phyloP scores from a whole-genome alignment of 2,888 invertebrate genomes.

The Campaea margaritaria region DNA sequence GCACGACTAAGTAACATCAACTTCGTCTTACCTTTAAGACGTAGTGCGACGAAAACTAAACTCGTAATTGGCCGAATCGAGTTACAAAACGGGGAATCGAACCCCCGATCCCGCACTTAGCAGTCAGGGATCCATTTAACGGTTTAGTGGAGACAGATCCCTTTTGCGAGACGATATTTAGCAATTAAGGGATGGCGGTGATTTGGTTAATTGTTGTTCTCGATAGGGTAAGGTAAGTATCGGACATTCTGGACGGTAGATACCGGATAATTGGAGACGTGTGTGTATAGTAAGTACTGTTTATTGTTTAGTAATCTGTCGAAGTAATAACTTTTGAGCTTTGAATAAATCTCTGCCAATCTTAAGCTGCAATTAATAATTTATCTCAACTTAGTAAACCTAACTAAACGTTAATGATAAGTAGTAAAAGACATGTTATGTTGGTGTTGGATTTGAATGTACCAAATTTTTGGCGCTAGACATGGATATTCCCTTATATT shows the following conservation, averaged over 20 bases:
- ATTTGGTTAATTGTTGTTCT: conserved; percentile 45
- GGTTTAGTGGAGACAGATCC: conserved; percentile 82
- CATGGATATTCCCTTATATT: too few relatives aligned
- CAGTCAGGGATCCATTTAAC: conserved; percentile 80
- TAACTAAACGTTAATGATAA: too few relatives aligned
- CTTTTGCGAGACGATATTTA: conserved; percentile 77
- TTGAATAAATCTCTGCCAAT: too few relatives aligned
- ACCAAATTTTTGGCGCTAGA: too few relatives aligned
- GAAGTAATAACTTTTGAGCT: too few relatives aligned
- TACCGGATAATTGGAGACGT: neutral
- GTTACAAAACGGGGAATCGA: conserved; percentile 82
- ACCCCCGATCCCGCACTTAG: conserved; percentile 82
- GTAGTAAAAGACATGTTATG: too few relatives aligned
- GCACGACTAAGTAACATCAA: conserved; percentile 51
- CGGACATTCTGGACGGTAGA: neutral
- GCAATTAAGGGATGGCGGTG: conserved; percentile 76
- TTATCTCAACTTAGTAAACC: too few relatives aligned
- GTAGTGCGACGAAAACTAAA: conserved; percentile 74
- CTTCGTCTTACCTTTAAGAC: conserved; percentile 70
- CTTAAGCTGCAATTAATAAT: too few relatives aligned
- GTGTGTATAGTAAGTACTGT: too few relatives aligned
- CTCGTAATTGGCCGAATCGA: conserved; percentile 83
- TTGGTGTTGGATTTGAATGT: too few relatives aligned
- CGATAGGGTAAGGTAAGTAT: neutral
- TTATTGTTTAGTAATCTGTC: too few relatives aligned